phyloP scores from a whole-genome alignment of 2,797 vertebrate species.

The Protonibea diacanthus region DNA sequence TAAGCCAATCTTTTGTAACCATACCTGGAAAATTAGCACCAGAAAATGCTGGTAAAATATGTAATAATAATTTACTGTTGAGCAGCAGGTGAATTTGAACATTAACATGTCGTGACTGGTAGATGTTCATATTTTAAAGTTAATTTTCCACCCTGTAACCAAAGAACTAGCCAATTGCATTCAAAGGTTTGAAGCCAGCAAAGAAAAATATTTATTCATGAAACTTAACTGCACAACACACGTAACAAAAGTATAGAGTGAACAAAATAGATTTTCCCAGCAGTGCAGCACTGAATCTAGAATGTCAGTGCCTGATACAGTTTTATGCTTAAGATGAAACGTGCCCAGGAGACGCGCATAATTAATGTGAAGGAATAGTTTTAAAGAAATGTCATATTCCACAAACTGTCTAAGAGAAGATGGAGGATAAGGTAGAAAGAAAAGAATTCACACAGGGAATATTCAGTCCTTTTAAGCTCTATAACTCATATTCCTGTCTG shows the following conservation, averaged over 20 bases:
- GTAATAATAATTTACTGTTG: no score
- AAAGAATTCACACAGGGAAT: neutral
- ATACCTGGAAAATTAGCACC: no score
- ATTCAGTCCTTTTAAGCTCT: neutral
- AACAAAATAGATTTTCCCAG: constrained; percentile 13
- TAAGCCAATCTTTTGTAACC: neutral
- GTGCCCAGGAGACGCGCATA: neutral
- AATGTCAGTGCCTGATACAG: constrained; percentile 9
- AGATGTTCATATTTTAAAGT: no score
- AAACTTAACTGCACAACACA: constrained; percentile 18
- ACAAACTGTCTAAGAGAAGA: neutral
- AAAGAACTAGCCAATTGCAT: neutral
- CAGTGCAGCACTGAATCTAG: constrained; percentile 9
- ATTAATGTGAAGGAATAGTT: neutral
- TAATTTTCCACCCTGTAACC: neutral
- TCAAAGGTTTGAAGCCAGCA: constrained; percentile 13
- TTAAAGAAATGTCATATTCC: neutral
- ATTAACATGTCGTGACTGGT: no score
- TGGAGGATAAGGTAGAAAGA: neutral
- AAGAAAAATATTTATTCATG: constrained; percentile 47
- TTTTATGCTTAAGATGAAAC: neutral
- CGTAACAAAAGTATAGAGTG: constrained; percentile 10
- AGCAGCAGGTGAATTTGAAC: no score
- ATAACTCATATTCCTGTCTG: neutral
- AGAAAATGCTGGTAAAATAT: no score